Conservation (phyloP, 92 coral and sea anemone genomes). For the Montipora capitata region DNA sequence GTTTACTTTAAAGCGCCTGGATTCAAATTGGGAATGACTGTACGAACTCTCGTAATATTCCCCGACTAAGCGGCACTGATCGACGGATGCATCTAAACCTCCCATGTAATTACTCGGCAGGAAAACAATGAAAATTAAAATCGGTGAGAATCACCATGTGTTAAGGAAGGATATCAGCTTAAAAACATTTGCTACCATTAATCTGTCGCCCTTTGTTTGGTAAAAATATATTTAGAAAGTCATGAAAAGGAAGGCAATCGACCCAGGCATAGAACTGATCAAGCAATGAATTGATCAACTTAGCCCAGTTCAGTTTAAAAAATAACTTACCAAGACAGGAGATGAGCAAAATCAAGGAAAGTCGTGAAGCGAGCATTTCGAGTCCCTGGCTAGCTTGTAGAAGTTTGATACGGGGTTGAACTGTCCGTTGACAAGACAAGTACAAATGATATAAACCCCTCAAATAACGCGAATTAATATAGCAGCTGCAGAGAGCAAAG, state of each 20-base stretch:
- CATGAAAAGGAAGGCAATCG: not conserved
- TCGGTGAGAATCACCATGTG: not conserved
- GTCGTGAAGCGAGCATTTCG: not conserved
- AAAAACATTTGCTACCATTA: not conserved
- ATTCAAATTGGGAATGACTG: too few relatives aligned
- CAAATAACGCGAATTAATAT: slow-evolving; percentile 28
- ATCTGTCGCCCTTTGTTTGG: not conserved
- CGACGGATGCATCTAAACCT: too few relatives aligned
- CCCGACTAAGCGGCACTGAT: too few relatives aligned
- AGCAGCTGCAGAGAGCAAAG: slow-evolving; percentile 12
- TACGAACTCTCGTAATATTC: too few relatives aligned
- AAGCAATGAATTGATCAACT: not conserved
- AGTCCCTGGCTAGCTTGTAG: not conserved
- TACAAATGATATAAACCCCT: not conserved
- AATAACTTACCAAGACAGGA: slow-evolving; percentile 25
- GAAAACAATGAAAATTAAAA: not conserved
- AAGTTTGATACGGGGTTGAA: not conserved
- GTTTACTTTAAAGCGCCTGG: too few relatives aligned
- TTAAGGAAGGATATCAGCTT: not conserved
- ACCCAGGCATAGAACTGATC: not conserved
- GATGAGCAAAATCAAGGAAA: slow-evolving; percentile 4
- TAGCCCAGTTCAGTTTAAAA: too few relatives aligned
- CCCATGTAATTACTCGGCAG: not conserved
- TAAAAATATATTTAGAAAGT: not conserved
- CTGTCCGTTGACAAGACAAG: not conserved